A percentile compares a stretch with the other conserved stretches of the same genome.
These are phyloP conservation scores for Ambastaia sidthimunki DNA, from an alignment of 2,797 vertebrate genomes.

Conservation along the genomic window DNA sequence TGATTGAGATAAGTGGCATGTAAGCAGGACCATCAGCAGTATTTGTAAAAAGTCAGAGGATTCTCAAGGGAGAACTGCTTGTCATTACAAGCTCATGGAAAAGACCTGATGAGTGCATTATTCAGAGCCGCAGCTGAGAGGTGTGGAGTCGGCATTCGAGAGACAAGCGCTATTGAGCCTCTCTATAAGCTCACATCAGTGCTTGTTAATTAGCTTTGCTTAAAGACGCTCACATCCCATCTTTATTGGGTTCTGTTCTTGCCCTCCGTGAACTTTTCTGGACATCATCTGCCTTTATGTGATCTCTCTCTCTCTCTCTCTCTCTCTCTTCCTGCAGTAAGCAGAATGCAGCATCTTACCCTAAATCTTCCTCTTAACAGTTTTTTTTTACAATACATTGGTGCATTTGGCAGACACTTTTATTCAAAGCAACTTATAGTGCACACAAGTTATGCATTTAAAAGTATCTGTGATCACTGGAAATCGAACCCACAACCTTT, in stretches of 20 bases:
- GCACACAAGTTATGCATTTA: too few relatives aligned
- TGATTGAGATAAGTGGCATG: constrained; percentile 60
- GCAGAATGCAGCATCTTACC: neutral
- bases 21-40: constrained; percentile 77
- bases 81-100: constrained; percentile 81
- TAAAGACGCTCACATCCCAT: constrained; percentile 24
- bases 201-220: constrained; percentile 43
- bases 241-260: constrained; percentile 32
- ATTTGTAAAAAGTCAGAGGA: constrained; percentile 82
- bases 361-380: neutral
- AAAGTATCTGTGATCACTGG: too few relatives aligned
- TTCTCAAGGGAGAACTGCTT: constrained; percentile 73
- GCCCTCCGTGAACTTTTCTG: constrained; percentile 17
- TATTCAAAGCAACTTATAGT: too few relatives aligned
- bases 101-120: constrained; percentile 89
- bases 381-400: too few relatives aligned
- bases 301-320: neutral
- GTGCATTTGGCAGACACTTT: too few relatives aligned
- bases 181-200: constrained; percentile 39
- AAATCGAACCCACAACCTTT: too few relatives aligned
- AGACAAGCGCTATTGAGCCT: constrained; percentile 32
- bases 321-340: neutral
- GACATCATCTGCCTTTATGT: neutral
- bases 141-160: constrained; percentile 38
- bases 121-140: constrained; percentile 71